Evolutionary conservation across 1,140 invertebrate species (phyloP).

Genomic region (Tribolium madens): DNA sequence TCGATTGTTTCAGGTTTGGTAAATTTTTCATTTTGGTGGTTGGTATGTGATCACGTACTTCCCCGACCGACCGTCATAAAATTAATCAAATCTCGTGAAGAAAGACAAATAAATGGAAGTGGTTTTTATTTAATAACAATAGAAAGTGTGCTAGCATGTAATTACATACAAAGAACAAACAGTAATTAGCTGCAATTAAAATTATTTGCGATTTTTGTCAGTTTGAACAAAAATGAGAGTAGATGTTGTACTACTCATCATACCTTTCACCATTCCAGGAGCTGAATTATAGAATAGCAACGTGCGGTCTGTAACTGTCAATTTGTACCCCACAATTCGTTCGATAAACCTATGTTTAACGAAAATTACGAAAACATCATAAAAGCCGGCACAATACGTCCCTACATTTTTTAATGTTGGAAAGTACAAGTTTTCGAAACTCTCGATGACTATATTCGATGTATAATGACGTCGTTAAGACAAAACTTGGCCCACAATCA

Average conservation of each 20-base stretch:
- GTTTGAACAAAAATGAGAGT: no score
- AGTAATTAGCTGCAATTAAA: no score
- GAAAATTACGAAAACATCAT: slow-evolving; percentile 32
- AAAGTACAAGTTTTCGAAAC: slow-evolving; percentile 18
- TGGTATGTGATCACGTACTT: not conserved
- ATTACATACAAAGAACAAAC: no score
- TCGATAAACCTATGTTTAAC: not conserved
- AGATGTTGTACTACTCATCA: no score
- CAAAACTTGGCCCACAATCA: slow-evolving; percentile 2
- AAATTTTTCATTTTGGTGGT: not conserved
- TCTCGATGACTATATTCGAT: slow-evolving; percentile 9
- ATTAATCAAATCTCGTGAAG: not conserved
- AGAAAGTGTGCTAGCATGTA: no score
- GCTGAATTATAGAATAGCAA: slow-evolving; percentile 2
- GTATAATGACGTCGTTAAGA: slow-evolving; percentile 23
- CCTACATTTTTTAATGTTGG: not conserved
- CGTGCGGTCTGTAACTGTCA: slow-evolving; percentile 6
- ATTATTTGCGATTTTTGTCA: no score
- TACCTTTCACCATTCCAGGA: not conserved
- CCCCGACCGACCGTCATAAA: not conserved
- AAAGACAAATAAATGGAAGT: not conserved
- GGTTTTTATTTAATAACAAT: no score
- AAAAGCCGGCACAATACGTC: not conserved
- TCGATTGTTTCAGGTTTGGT: not conserved
- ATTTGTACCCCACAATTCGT: slow-evolving; percentile 1